Evolutionary conservation across 2,113 vertebrate genomes (phyloP), one percentile per base, ranked within the genome.

Genomic region (Burhinus oedicnemus): DNA sequence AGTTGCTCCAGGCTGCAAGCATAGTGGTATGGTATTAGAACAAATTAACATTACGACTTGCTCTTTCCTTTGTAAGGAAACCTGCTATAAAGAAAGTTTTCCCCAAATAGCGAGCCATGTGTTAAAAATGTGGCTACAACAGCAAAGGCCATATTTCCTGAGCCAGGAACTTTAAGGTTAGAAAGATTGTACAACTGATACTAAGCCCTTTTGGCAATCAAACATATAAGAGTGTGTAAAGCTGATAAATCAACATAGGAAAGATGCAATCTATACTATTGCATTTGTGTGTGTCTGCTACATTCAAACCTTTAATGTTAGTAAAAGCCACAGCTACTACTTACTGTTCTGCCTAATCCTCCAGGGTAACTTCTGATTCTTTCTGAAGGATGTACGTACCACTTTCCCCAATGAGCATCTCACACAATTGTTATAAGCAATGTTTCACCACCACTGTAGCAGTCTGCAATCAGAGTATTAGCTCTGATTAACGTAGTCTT

Each of bases 171-270:
- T 96, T 95, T 62, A 97, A 97, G 89, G 88, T 98, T 90, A 96
- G 91, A 97, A 97, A 98, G 98, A 98, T 88, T 97, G 98, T 98
- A 97, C 84, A 95, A 94, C 79, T 97, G 97, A 97, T 71, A 97
- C 27, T 45, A 87, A 98, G 98, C 98, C 98, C 98, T 98, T 98
- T 90, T 97, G 98, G 98, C 97, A 97, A 97, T 97, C 91, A 83
- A 94, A 97, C 30, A 36, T 69, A 23, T 54, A 96, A 77, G 84
- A 96, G 84, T 92, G 92, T 40, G 72, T 57, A 93, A 71, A 97
- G 96, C 85, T 40, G 95, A 96, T 94, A 64, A 90, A 89, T 96
- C 90, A 95, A 92, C 62, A 44, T 23, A 75, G 92, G 96, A 96
- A 93, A 95, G 96, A 97, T 89, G 93, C 77, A 57, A 20, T 62